Conservation (phyloP, 2,888 invertebrate genomes). For the Neelides folsomi region DNA sequence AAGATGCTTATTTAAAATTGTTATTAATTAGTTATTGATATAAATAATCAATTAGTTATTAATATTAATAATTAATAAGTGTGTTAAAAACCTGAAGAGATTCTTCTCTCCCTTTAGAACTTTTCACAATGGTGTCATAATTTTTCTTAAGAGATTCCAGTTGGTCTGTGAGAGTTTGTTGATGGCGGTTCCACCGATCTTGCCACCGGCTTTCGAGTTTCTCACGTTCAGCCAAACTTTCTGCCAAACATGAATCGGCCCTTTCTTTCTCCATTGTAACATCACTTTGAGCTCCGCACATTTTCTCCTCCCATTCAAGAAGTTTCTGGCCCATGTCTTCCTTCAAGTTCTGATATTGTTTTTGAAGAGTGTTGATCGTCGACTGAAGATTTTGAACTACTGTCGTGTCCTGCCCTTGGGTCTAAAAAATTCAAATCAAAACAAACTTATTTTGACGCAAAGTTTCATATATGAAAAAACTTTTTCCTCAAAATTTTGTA, state of each 20-base stretch:
- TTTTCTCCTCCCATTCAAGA: slow-evolving; percentile 8
- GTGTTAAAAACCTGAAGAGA: slow-evolving; percentile 1
- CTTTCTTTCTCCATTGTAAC: slow-evolving; percentile 13
- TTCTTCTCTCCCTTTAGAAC: slow-evolving; percentile 7
- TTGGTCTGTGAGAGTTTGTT: slow-evolving; percentile 11
- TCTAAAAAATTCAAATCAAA: not conserved
- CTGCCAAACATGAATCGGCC: slow-evolving; percentile 11
- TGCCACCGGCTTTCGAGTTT: slow-evolving; percentile 14
- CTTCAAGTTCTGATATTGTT: slow-evolving; percentile 5
- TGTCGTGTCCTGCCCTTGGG: slow-evolving; percentile 6
- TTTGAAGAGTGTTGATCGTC: slow-evolving; percentile 3
- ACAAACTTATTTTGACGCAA: not conserved
- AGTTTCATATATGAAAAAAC: not conserved
- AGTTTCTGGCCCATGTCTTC: slow-evolving; percentile 6
- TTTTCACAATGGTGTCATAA: slow-evolving; percentile 9
- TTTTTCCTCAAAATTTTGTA: too few species aligned
- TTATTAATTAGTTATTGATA: too few species aligned
- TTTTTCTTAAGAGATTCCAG: slow-evolving; percentile 13
- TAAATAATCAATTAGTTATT: too few species aligned
- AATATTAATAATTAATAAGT: too few species aligned
- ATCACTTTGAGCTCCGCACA: slow-evolving; percentile 10
- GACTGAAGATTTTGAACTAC: slow-evolving; percentile 7
- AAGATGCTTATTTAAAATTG: too few species aligned
- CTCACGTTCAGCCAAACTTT: slow-evolving; percentile 11
- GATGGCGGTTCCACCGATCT: slow-evolving; percentile 15